Conservation (phyloP, 2,113 vertebrate species). For the Capreolus pygargus region DNA sequence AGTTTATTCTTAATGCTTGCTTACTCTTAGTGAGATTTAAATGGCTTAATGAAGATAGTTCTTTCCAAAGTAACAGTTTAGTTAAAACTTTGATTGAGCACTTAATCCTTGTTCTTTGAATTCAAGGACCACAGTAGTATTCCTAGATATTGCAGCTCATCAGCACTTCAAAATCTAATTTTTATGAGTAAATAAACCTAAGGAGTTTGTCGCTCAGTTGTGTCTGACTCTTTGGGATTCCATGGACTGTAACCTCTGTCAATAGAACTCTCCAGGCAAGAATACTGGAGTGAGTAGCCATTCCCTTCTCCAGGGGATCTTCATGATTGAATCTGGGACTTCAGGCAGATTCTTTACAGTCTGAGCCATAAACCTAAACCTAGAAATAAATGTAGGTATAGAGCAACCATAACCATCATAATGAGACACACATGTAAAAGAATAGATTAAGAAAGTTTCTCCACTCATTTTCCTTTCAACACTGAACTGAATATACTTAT, state of each 20-base stretch:
- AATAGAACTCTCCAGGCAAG: neutral
- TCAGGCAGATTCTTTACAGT: neutral
- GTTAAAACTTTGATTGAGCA: neutral
- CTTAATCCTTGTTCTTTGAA: neutral
- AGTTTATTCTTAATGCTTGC: conserved; percentile 4
- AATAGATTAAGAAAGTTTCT: neutral
- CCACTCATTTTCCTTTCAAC: neutral
- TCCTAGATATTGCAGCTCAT: neutral
- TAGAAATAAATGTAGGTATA: neutral
- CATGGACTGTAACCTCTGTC: neutral
- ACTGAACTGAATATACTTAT: neutral
- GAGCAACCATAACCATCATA: neutral
- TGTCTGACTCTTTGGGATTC: neutral
- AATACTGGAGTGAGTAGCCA: neutral
- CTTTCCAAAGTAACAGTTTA: neutral
- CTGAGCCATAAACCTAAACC: neutral
- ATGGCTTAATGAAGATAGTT: neutral
- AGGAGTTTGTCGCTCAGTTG: neutral
- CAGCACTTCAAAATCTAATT: neutral
- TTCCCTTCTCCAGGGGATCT: neutral
- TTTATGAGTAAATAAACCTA: neutral
- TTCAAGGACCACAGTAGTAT: neutral
- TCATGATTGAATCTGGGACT: neutral
- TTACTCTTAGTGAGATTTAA: neutral
- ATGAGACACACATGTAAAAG: neutral